These are phyloP conservation scores for Salpingus planirostris DNA, from an alignment of 2,888 invertebrate genomes.

Conservation along the genomic window DNA sequence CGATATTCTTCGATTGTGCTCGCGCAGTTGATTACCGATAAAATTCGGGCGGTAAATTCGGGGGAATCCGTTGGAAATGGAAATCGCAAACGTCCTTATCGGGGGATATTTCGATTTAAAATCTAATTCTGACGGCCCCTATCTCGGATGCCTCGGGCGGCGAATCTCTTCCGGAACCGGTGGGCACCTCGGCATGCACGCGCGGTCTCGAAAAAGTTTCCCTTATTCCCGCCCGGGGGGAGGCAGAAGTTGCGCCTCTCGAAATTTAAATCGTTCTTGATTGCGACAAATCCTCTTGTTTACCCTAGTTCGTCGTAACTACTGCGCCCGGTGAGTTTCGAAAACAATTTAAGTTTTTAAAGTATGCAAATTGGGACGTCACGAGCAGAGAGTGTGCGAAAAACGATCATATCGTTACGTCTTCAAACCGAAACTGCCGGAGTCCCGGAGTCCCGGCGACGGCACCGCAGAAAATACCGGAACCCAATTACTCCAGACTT, in stretches of 20 bases:
- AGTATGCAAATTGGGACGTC: constrained; percentile 21
- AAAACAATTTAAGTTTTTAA: constrained; percentile 23
- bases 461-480: too few species aligned
- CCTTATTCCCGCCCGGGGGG: constrained; percentile 8
- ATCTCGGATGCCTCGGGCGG: constrained; percentile 14
- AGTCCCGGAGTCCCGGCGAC: too few species aligned
- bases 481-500: too few species aligned
- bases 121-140: constrained; percentile 19
- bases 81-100: constrained; percentile 19
- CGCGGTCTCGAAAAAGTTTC: constrained; percentile 7
- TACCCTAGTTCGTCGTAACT: constrained; percentile 11
- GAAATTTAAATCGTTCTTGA: constrained; percentile 15
- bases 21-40: not conserved
- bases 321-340: constrained; percentile 11
- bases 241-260: not conserved
- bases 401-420: not conserved
- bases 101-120: constrained; percentile 19
- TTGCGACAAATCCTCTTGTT: constrained; percentile 16
- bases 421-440: too few species aligned
- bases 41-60: constrained; percentile 6
- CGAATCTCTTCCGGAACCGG: constrained; percentile 7
- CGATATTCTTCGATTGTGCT: not conserved
- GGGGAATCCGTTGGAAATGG: constrained; percentile 14
- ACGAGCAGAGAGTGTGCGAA: constrained; percentile 8
- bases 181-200: too few species aligned